Evolutionary conservation across 92 coral and sea anemone species (phyloP), one percentile per base, ranked within the genome.

Genomic region (Chrysogorgia sp.): DNA sequence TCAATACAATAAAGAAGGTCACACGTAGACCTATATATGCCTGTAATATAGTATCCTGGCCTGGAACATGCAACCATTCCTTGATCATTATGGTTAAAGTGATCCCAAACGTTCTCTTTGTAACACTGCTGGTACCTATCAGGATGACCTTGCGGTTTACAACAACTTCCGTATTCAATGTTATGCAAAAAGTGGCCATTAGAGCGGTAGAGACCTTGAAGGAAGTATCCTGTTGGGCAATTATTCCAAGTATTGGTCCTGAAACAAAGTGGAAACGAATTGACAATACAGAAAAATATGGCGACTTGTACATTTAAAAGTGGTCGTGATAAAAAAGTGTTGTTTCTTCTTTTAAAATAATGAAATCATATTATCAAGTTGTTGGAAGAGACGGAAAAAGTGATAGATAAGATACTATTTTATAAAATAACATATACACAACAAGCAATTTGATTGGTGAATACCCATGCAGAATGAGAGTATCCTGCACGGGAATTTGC

Each of bases 141-240:
- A 0, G 69, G 45, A 32, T 21, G 24, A 19, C 47, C 30, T 8
- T 14, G 69, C 10, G 69, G 69, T 15, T 33, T 63, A 32, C 69
- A 63, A 14, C 69, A 63, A 19, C 22, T 14, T 9, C 45, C 69
- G 43, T 33, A 21, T 28, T 63, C 69, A 31, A 63, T 63, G 30
- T 63, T 63, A 47, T 63, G 69, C 23, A 63, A 41, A 41, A 31
- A 15, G 14, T 63, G 45, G 24, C 69, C 69, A 10, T 28, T 22
- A 1, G 45, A 31, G 43, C 69, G 69, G 9, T 63, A 31, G 33
- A 63, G 69, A 15, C 69, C 67, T 25, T 15, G 19, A 31, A 63
- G 69, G 20, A 29, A 63, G 41, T 63, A 63, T 63, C 69, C 69
- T 63, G 69, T 15, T 31, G 69, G 69, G 19, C 69, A 63, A 3